Evolutionary conservation across 2,113 vertebrate genomes (phyloP), one percentile per base, ranked within the genome.

Genomic region (Tachycineta bicolor): DNA sequence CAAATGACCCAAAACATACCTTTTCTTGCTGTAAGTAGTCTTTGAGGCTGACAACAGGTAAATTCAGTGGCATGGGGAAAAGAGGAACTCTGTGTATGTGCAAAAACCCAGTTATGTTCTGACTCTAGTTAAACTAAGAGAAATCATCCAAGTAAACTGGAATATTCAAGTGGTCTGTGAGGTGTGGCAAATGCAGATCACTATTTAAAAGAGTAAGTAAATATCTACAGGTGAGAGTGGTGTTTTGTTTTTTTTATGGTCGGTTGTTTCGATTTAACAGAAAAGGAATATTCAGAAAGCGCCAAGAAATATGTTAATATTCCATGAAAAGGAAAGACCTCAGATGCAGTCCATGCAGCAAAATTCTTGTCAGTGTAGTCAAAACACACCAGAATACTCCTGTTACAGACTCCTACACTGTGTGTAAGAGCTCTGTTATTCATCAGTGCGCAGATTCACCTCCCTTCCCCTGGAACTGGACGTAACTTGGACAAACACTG

Each of bases 331-430:
- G 26, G 33, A 56, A 68, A 52, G 31, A 37, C 7, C 5, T 74
- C 13, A 6, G 21, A 6, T 69, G 20, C 25, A 53, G 62, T 28
- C 17, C n/a, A 24, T 12, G 8, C 22, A 37, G 50, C 31, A 78
- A 69, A 83, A 70, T 29, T n/a, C 39, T 56, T 62, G 22, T 68
- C 39, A 44, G 29, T 10, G 8, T 7, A 74, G 46, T 26, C 33
- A 34, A 70, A 79, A 18, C 13, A 7, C 31, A 28, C 10, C 15
- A 33, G 33, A 63, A 47, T 0, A 3, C 2, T 13, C 16, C 3
- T 6, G 4, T 31, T 77, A 12, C 3, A 23, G 65, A 6, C 12
- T 16, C n/a, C 15, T 5, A 37, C 3, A 2, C 29, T 13, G 3
- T 11, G 50, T 34, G 0, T 17, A 22, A 29, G 60, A 68, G 14